These are phyloP conservation scores for Cyclura pinguis DNA, from an alignment of 2,797 vertebrate genomes.

Conservation along the genomic window DNA sequence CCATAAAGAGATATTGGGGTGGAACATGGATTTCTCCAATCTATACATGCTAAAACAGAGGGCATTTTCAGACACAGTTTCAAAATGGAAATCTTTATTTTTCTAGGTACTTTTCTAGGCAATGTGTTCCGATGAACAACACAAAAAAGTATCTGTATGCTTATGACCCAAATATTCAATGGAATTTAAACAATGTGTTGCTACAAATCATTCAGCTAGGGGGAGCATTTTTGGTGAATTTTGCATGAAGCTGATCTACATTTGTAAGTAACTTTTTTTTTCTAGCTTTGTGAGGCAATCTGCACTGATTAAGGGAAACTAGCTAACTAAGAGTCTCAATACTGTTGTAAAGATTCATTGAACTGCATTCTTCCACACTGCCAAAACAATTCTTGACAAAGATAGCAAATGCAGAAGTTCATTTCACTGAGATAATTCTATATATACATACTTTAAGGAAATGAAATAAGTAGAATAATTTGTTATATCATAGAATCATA, in stretches of 20 bases:
- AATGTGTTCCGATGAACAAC: neutral
- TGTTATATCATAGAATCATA: too few relatives aligned
- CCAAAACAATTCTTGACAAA: neutral
- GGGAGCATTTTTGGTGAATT: neutral
- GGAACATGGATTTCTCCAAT: neutral
- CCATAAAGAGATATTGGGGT: neutral
- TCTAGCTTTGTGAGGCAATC: neutral
- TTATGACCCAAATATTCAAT: neutral
- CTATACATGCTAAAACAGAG: neutral
- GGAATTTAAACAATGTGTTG: neutral
- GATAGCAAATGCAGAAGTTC: too few relatives aligned
- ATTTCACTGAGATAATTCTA: too few relatives aligned
- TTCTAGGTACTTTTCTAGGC: neutral
- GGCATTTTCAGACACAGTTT: neutral
- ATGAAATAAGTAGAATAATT: too few relatives aligned
- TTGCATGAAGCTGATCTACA: neutral
- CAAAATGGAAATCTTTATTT: neutral
- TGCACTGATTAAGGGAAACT: neutral
- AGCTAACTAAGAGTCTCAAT: neutral
- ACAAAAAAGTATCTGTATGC: neutral
- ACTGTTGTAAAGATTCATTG: neutral
- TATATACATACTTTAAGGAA: too few relatives aligned
- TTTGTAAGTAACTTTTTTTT: neutral
- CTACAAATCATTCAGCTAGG: neutral
- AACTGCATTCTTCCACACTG: neutral